phyloP scores from a whole-genome alignment of 2,888 invertebrate species.

The Idaea aversata region DNA sequence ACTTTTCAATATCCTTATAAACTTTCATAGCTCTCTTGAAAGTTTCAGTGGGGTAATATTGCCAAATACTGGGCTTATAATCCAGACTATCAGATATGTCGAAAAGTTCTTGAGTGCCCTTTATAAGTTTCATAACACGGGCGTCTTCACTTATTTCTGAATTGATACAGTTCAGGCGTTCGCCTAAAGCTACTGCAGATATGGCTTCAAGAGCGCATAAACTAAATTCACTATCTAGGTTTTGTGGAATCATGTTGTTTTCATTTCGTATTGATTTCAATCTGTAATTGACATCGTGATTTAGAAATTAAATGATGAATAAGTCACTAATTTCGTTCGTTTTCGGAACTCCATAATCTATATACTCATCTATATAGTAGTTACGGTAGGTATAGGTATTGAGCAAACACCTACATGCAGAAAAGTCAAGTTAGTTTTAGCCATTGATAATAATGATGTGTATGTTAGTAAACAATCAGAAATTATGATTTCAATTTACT shows the following conservation, averaged over 20 bases:
- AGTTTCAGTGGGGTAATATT: constrained; percentile 42
- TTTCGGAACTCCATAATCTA: not conserved
- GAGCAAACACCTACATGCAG: not conserved
- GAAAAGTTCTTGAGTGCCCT: constrained; percentile 46
- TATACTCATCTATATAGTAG: not conserved
- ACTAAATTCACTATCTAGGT: constrained; percentile 75
- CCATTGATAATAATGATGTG: not conserved
- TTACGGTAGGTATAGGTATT: not conserved
- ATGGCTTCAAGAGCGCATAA: constrained; percentile 82
- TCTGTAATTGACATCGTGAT: constrained; percentile 44
- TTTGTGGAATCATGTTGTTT: constrained; percentile 74
- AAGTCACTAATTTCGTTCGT: not conserved
- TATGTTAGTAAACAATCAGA: not conserved
- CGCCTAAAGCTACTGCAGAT: constrained; percentile 47
- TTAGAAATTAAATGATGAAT: not conserved
- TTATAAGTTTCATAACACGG: constrained; percentile 42
- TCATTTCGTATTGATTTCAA: constrained; percentile 71
- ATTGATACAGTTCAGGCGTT: constrained; percentile 47
- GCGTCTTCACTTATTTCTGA: constrained; percentile 42
- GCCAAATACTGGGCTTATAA: constrained; percentile 52
- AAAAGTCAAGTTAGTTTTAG: not conserved
- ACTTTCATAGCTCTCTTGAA: constrained; percentile 51
- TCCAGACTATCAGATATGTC: constrained; percentile 39
- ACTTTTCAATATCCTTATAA: constrained; percentile 54
- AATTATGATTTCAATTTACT: not conserved